phyloP scores from a whole-genome alignment of 2,113 vertebrate species.

The Campylomormyrus numenius region DNA sequence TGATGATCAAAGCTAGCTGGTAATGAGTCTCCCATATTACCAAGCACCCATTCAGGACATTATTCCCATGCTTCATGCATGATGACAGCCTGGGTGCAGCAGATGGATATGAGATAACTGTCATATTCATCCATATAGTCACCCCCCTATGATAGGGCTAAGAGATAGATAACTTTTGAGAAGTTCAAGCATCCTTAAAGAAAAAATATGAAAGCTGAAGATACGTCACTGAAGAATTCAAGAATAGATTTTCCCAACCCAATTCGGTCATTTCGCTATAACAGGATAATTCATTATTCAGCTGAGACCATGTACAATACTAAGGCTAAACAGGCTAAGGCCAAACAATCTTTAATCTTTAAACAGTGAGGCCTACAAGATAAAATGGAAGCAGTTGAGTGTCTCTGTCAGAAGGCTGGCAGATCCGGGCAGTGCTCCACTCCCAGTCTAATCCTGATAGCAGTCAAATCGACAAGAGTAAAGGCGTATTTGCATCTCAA shows the following conservation, averaged over 20 bases:
- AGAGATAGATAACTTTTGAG: neutral
- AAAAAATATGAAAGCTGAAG: neutral
- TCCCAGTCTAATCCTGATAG: neutral
- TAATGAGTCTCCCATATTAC: slow-evolving; percentile 8
- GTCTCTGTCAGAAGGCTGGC: neutral
- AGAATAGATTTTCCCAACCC: neutral
- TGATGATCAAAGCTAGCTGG: slow-evolving; percentile 38
- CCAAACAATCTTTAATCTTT: neutral
- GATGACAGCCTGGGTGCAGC: slow-evolving; percentile 21
- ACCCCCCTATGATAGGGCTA: neutral
- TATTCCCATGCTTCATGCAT: slow-evolving; percentile 26
- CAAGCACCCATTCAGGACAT: slow-evolving; percentile 17
- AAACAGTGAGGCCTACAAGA: neutral
- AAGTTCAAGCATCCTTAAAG: neutral
- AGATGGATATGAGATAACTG: neutral
- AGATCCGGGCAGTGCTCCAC: neutral
- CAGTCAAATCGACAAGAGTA: slow-evolving; percentile 6
- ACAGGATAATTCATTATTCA: neutral
- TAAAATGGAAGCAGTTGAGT: neutral
- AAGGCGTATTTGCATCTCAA: slow-evolving; percentile 7
- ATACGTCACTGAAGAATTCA: neutral
- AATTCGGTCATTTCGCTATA: neutral
- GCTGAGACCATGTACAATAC: neutral
- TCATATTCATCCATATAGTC: neutral
- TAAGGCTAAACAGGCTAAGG: slow-evolving; percentile 7